Percentiles rank a stretch among this genome's conserved stretches.
These are phyloP conservation scores for Poecile montanus DNA, from an alignment of 2,797 vertebrate species.

Conservation along the genomic window DNA sequence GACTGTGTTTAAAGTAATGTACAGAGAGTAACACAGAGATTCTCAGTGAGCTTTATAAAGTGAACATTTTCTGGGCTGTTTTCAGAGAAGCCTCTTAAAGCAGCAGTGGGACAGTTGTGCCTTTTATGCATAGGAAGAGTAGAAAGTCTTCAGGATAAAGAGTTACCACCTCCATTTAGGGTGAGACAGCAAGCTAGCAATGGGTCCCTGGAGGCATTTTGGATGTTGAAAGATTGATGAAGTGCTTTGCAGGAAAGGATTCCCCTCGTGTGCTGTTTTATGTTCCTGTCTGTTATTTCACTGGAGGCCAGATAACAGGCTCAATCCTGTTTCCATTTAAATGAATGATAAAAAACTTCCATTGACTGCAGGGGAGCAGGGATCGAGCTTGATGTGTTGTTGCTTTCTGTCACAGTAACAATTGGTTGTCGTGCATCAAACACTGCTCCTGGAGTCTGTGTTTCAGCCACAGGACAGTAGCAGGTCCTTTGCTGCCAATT, in stretches of 20 bases:
- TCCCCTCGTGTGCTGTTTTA: constrained; percentile 10
- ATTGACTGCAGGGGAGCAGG: constrained; percentile 4
- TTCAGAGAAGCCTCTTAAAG: not conserved
- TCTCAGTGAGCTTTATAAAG: not conserved
- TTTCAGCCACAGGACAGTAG: not conserved
- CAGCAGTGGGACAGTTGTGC: not conserved
- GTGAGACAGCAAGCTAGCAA: not conserved
- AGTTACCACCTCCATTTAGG: constrained; percentile 2
- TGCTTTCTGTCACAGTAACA: not conserved
- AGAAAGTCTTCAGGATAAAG: not conserved
- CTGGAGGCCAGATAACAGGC: constrained; percentile 41
- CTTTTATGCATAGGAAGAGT: not conserved
- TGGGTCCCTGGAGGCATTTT: not conserved
- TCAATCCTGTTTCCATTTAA: constrained; percentile 43
- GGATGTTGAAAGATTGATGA: constrained; percentile 55
- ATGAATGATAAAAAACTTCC: constrained; percentile 37
- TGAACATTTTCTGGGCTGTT: not conserved
- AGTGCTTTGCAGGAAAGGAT: constrained; percentile 31
- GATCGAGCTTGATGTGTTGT: not conserved
- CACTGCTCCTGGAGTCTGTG: not conserved
- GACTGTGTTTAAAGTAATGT: not conserved
- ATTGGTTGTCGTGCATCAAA: not conserved
- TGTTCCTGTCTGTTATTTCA: constrained; percentile 44
- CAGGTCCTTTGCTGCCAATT: not conserved
- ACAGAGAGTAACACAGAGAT: not conserved